These are phyloP conservation scores for Trachops cirrhosus DNA, from an alignment of 2,797 vertebrate species.

Conservation along the genomic window DNA sequence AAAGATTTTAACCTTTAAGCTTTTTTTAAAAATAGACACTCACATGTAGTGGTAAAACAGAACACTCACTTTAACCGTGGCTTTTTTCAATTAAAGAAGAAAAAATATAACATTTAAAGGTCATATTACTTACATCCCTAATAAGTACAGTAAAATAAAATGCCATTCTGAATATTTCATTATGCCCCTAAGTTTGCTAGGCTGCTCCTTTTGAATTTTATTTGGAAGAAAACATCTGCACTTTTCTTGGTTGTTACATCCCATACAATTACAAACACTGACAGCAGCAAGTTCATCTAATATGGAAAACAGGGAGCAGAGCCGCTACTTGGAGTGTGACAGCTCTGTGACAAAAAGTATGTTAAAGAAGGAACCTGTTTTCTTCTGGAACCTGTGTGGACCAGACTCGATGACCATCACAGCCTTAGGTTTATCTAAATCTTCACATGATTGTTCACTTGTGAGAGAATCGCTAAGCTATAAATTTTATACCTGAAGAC, in stretches of 20 bases:
- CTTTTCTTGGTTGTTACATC: not conserved
- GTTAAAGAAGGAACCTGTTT: not conserved
- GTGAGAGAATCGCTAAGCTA: not conserved
- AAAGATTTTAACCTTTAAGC: not conserved
- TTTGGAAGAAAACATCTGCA: not conserved
- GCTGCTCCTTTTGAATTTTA: not conserved
- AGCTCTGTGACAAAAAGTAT: not conserved
- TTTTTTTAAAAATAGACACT: not conserved
- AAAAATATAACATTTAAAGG: constrained; percentile 2
- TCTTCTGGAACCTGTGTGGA: no score
- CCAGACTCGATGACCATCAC: not conserved
- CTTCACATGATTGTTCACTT: not conserved
- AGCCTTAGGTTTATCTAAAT: not conserved
- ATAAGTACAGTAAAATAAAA: constrained; percentile 37
- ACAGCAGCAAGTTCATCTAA: not conserved
- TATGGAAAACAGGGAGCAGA: not conserved
- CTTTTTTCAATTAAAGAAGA: constrained; percentile 28
- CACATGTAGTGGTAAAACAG: not conserved
- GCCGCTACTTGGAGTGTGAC: not conserved
- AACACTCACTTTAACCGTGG: not conserved
- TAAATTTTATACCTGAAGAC: not conserved
- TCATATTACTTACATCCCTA: not conserved
- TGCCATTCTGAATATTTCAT: constrained; percentile 29
- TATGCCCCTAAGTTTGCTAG: not conserved
- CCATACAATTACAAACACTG: not conserved